Conservation (phyloP, 2,113 vertebrate species). For the Elanus axillaris region DNA sequence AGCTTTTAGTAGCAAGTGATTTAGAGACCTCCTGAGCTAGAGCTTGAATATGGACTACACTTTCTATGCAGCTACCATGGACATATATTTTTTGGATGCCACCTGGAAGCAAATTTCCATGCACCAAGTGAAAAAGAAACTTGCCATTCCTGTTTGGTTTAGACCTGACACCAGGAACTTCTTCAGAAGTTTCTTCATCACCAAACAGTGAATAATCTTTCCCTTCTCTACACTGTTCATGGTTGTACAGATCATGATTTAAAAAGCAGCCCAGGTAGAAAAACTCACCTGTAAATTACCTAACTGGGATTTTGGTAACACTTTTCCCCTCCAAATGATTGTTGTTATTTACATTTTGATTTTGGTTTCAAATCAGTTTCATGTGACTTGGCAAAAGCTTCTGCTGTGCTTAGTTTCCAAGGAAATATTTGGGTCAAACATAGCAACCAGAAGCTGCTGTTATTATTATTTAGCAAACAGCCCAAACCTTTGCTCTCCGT, state of each 20-base stretch:
- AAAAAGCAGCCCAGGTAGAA: not conserved
- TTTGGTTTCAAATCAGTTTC: not conserved
- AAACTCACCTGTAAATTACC: not conserved
- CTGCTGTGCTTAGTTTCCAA: conserved; percentile 32
- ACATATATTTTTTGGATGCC: not conserved
- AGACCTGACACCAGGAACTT: not conserved
- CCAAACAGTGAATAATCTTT: not conserved
- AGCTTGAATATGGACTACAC: not conserved
- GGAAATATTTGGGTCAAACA: conserved; percentile 32
- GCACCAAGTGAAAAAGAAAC: not conserved
- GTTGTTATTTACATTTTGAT: not conserved
- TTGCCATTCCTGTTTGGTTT: not conserved
- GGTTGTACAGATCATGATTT: not conserved
- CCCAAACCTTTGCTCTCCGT: not conserved
- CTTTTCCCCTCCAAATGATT: not conserved
- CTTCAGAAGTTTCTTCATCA: not conserved
- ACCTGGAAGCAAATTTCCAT: not conserved
- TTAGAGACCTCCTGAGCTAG: not conserved
- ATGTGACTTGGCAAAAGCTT: not conserved
- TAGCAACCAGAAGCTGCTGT: conserved; percentile 20
- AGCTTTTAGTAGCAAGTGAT: not conserved
- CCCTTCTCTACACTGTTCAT: not conserved
- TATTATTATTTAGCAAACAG: conserved; percentile 30
- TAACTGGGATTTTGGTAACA: not conserved
- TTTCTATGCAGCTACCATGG: not conserved